Evolutionary conservation across 35 echinoderm and acorn worm genomes (phyloP), one percentile per base, ranked within the genome.

Genomic region (Heliocidaris erythrogramma): DNA sequence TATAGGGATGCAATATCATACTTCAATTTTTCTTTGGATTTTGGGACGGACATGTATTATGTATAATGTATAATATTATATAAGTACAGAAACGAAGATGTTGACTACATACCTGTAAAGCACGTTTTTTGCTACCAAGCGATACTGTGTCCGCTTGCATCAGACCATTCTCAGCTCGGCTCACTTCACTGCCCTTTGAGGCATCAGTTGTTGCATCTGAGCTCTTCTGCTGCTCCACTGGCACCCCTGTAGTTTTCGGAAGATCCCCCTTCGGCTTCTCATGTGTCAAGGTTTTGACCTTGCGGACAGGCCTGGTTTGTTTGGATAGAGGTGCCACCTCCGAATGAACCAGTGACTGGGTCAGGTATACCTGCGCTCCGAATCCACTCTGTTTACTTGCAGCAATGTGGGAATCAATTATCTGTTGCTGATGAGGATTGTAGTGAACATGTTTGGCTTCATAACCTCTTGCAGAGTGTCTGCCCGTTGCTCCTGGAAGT

Each of bases 41-140:
- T n/a, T n/a, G n/a, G 50, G 8, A 53, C 13, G 50, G 50, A 53
- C 50, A 53, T 53, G n/a, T n/a, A n/a, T n/a, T n/a, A n/a, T n/a
- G n/a, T n/a, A n/a, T n/a, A n/a, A n/a, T n/a, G n/a, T n/a, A n/a
- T n/a, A n/a, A n/a, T n/a, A n/a, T n/a, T n/a, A n/a, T 53, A 53
- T 10, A 53, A 53, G 13, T 53, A 53, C 50, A 53, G 50, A 53
- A 13, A 8, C 13, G 6, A 27, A 69, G 2, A 69, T 16, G 27
- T 69, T 32, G 10, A 29, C 7, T 32, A 42, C 86, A 94, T 90
- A 97, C 96, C 94, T 97, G 94, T 49, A 97, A 86, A 48, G 96
- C 96, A 49, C 96, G 69, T 94, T 97, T 94, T 60, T 97, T 94
- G 50, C 96, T 86, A 29, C 95, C 96, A 5, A 97, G 92, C 17